Percentiles rank a stretch among this genome's conserved stretches.
Evolutionary conservation across 2,888 invertebrate species (phyloP).

Genomic region (Malthinus seriepunctatus): DNA sequence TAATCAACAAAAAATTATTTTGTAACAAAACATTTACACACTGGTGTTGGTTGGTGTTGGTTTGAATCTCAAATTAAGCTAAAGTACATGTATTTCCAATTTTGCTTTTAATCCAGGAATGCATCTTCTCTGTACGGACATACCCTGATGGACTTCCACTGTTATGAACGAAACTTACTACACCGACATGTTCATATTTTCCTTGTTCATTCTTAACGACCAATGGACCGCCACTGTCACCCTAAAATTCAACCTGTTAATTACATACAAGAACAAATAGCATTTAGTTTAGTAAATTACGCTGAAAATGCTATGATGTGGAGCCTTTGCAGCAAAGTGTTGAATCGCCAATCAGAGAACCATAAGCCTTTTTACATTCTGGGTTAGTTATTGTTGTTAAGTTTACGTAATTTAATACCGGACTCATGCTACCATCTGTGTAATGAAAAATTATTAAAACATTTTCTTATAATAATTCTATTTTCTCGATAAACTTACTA

Average conservation of each 20-base stretch:
- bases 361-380: slow-evolving; percentile 37
- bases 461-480: too few species aligned
- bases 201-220: slow-evolving; percentile 26
- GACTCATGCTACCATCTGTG: background rate
- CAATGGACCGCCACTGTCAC: slow-evolving; percentile 46
- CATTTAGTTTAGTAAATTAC: slow-evolving; percentile 36
- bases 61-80: slow-evolving; percentile 3
- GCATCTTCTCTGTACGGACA: slow-evolving; percentile 35
- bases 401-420: slow-evolving; percentile 36
- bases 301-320: slow-evolving; percentile 41
- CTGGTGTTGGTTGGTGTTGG: too few species aligned
- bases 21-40: too few species aligned
- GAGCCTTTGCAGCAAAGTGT: slow-evolving; percentile 41
- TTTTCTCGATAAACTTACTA: slow-evolving; percentile 23
- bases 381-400: slow-evolving; percentile 39
- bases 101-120: slow-evolving; percentile 37
- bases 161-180: slow-evolving; percentile 41
- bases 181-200: slow-evolving; percentile 36
- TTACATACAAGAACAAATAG: background rate
- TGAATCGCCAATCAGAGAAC: slow-evolving; percentile 24
- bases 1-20: too few species aligned
- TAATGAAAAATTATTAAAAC: too few species aligned
- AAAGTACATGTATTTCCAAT: background rate
- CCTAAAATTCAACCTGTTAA: slow-evolving; percentile 33
- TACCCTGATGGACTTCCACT: slow-evolving; percentile 43